Evolutionary conservation across 2,113 vertebrate species (phyloP).

Genomic region (Chaetops frenatus): DNA sequence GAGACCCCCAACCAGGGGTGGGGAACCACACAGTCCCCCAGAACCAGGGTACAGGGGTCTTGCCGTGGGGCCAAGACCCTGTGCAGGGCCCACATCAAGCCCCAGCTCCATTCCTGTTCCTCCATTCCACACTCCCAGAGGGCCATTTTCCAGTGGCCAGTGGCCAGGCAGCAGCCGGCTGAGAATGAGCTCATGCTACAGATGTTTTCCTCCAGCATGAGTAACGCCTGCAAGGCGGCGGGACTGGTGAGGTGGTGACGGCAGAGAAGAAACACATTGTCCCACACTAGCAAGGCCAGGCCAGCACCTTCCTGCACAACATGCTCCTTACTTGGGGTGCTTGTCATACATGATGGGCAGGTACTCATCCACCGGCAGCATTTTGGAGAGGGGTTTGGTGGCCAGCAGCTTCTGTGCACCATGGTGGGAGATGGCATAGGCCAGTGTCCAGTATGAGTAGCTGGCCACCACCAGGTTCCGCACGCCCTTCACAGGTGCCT

Average conservation of each 20-base stretch:
- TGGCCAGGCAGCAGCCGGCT: not conserved
- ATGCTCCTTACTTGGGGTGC: conserved; percentile 84
- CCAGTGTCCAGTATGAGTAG: conserved; percentile 95
- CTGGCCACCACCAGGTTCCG: conserved; percentile 80
- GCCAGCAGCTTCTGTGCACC: conserved; percentile 90
- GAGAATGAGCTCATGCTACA: conserved; percentile 58
- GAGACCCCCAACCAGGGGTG: rapidly evolving
- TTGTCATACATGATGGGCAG: conserved; percentile 96
- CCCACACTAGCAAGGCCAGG: rapidly evolving
- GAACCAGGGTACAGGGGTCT: not conserved
- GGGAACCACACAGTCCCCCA: not conserved
- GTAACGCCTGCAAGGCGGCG: not conserved
- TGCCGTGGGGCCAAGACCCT: not conserved
- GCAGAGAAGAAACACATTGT: not conserved
- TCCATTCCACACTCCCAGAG: not conserved
- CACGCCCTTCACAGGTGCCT: conserved; percentile 77
- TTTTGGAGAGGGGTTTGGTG: conserved; percentile 84
- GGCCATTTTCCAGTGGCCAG: conserved; percentile 18
- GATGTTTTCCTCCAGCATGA: conserved; percentile 56
- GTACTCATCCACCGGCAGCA: conserved; percentile 96
- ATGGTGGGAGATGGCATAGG: conserved; percentile 82
- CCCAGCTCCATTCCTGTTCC: not conserved
- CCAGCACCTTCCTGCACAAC: not conserved
- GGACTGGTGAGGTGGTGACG: not conserved
- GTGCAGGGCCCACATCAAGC: not conserved